phyloP scores from a whole-genome alignment of 2,113 vertebrate genomes.

The Cryptomyrus ogoouensis region DNA sequence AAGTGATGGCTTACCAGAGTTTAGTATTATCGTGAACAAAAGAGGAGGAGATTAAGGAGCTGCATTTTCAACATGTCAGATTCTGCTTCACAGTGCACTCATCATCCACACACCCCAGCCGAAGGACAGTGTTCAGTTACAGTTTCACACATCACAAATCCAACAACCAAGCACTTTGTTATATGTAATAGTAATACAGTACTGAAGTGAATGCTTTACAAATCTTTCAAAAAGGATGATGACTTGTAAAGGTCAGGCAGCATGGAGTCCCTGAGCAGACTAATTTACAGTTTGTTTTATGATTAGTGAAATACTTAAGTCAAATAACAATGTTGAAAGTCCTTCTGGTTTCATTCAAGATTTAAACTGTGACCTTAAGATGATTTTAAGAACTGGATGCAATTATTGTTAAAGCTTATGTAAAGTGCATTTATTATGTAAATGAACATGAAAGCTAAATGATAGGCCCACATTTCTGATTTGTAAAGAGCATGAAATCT shows the following conservation, averaged over 20 bases:
- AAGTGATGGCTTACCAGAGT: not conserved
- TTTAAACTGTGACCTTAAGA: not conserved
- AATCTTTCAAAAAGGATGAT: not conserved
- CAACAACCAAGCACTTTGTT: not conserved
- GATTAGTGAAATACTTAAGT: not conserved
- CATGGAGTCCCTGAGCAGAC: not conserved
- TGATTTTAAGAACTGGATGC: not conserved
- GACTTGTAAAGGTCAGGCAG: not conserved
- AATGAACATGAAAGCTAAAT: not conserved
- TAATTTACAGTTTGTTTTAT: not conserved
- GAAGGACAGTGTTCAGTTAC: not conserved
- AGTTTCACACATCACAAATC: not conserved
- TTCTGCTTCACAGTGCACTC: not conserved
- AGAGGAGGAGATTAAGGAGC: not conserved
- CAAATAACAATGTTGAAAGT: not conserved
- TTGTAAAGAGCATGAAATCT: not conserved
- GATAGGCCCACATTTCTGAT: not conserved
- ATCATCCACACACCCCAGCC: not conserved
- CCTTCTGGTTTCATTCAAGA: not conserved
- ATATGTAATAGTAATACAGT: not conserved
- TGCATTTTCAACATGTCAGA: not conserved
- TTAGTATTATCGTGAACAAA: not conserved
- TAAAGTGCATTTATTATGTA: not conserved
- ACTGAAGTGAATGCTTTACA: not conserved
- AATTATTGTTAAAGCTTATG: not conserved